phyloP scores from a whole-genome alignment of 2,888 invertebrate genomes.

The Amiota communis region DNA sequence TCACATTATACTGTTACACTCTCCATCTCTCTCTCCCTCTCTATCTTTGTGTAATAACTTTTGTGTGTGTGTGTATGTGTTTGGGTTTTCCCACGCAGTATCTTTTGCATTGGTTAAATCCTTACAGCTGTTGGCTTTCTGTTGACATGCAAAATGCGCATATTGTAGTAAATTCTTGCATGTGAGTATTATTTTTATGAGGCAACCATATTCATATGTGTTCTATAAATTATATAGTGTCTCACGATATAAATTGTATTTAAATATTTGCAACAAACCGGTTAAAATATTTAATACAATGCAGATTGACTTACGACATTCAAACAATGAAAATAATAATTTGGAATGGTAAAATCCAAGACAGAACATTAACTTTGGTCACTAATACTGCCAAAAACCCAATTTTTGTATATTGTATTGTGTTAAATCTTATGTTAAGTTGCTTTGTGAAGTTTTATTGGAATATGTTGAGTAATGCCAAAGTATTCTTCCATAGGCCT shows the following conservation, averaged over 20 bases:
- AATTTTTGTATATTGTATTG: no score
- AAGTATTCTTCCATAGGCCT: no score
- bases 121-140: not conserved
- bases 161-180: not conserved
- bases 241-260: conserved; percentile 20
- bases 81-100: not conserved
- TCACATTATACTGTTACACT: not conserved
- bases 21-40: not conserved
- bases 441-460: no score
- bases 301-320: conserved; percentile 4
- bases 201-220: not conserved
- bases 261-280: conserved; percentile 25
- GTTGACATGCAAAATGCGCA: not conserved
- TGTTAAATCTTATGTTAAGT: no score
- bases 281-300: conserved; percentile 27
- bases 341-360: no score
- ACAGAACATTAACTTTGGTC: no score
- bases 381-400: no score
- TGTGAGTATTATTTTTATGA: no score
- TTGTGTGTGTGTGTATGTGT: not conserved
- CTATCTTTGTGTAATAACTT: not conserved
- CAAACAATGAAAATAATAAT: not conserved
- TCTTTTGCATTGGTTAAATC: no score
- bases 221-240: conserved; percentile 17
- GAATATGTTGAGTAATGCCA: no score